Evolutionary conservation across 2,797 vertebrate species (phyloP).

Genomic region (Eupleurogrammus muticus): DNA sequence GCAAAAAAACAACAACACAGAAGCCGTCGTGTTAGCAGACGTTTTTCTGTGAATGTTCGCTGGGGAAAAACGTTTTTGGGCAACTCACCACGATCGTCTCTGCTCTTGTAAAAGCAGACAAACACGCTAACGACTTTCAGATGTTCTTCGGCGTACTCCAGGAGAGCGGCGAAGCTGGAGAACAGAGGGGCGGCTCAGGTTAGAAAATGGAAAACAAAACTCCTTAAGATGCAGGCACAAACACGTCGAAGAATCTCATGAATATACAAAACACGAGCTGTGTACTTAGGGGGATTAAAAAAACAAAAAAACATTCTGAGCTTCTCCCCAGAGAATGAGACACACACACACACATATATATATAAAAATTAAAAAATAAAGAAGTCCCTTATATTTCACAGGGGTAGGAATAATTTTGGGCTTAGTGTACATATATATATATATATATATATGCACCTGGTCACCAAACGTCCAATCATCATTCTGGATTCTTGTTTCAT

Average conservation of each 20-base stretch:
- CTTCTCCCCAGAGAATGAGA: background rate
- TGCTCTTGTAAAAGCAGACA: constrained; percentile 89
- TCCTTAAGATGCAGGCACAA: background rate
- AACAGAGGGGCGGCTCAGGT: constrained; percentile 13
- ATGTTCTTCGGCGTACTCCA: constrained; percentile 89
- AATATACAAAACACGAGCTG: background rate
- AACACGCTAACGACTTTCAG: constrained; percentile 87
- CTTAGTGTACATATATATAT: too few relatives aligned
- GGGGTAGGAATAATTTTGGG: too few relatives aligned
- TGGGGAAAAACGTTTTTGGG: background rate
- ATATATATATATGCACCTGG: too few relatives aligned
- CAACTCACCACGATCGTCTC: constrained; percentile 86
- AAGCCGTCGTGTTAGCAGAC: background rate
- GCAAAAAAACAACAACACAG: background rate
- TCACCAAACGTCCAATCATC: too few relatives aligned
- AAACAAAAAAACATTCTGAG: too few relatives aligned
- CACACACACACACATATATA: too few relatives aligned
- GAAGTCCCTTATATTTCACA: too few relatives aligned
- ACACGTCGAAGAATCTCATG: background rate
- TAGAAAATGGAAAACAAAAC: constrained; percentile 11
- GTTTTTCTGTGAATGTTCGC: background rate
- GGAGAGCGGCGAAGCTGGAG: constrained; percentile 83
- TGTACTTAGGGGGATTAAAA: background rate
- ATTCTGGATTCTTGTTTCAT: too few relatives aligned
- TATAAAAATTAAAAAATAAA: too few relatives aligned